phyloP scores from a whole-genome alignment of 2,113 vertebrate genomes.

The Bujurquina vittata region DNA sequence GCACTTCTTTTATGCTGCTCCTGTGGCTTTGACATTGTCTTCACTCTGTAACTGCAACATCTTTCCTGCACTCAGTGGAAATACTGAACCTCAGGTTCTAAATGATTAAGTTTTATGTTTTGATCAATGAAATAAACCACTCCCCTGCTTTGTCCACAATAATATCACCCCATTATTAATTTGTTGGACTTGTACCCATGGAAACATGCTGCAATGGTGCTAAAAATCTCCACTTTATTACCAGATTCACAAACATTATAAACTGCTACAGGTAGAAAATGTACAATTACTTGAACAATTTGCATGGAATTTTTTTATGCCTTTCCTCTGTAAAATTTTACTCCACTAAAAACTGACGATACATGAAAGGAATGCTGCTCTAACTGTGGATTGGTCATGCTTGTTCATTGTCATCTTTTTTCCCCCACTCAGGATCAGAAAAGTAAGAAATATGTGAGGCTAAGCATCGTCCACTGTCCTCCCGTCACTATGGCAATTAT shows the following conservation, averaged over 20 bases:
- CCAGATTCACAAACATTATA: not conserved
- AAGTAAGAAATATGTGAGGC: constrained; percentile 83
- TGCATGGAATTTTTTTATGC: not conserved
- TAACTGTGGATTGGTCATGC: accelerated
- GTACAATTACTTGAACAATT: not conserved
- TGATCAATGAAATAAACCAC: no score
- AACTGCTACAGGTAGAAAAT: no score
- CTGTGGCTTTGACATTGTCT: no score
- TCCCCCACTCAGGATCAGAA: constrained; percentile 85
- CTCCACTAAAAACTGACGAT: not conserved
- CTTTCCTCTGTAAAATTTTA: not conserved
- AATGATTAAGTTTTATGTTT: no score
- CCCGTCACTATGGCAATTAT: constrained; percentile 95
- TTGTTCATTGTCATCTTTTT: not conserved
- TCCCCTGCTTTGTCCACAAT: no score
- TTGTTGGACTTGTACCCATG: not conserved
- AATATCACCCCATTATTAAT: not conserved
- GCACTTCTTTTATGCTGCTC: no score
- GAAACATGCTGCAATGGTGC: not conserved
- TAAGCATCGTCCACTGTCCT: constrained; percentile 93
- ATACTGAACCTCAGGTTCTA: no score
- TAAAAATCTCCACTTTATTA: no score
- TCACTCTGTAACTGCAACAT: no score
- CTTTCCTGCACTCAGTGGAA: no score
- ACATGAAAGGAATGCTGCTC: not conserved